Evolutionary conservation across 1,140 invertebrate species (phyloP).

Genomic region (Psix sp.): DNA sequence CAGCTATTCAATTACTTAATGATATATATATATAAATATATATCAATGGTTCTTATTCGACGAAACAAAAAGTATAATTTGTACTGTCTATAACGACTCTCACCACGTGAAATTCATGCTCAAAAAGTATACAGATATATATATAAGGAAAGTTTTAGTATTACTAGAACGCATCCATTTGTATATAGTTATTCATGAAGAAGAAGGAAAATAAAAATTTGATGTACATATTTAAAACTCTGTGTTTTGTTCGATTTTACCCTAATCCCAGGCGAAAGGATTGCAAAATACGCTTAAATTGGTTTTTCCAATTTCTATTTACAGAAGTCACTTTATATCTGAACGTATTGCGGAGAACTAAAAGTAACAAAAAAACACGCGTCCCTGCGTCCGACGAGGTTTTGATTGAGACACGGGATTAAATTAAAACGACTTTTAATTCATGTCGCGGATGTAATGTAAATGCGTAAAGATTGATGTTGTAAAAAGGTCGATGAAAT

Average conservation of each 20-base stretch:
- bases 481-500: constrained; percentile 51
- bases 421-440: constrained; percentile 56
- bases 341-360: constrained; percentile 27
- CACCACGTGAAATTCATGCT: constrained; percentile 45
- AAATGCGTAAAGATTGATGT: constrained; percentile 53
- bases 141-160: constrained; percentile 61
- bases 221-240: constrained; percentile 49
- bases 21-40: constrained; percentile 13
- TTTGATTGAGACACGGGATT: constrained; percentile 51
- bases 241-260: constrained; percentile 23
- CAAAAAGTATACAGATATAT: constrained; percentile 58
- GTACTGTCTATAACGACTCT: constrained; percentile 20
- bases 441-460: constrained; percentile 53
- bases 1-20: constrained; percentile 15
- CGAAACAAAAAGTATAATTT: constrained; percentile 32
- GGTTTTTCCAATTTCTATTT: constrained; percentile 45
- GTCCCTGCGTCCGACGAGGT: constrained; percentile 42
- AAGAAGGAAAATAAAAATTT: constrained; percentile 58
- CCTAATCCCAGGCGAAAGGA: constrained; percentile 10
- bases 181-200: constrained; percentile 75
- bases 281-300: constrained; percentile 27
- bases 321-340: constrained; percentile 35
- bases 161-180: constrained; percentile 72
- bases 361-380: constrained; percentile 43
- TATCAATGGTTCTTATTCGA: constrained; percentile 5